These are phyloP conservation scores for Scaeva pyrastri DNA, from an alignment of 2,888 invertebrate species.

Conservation along the genomic window DNA sequence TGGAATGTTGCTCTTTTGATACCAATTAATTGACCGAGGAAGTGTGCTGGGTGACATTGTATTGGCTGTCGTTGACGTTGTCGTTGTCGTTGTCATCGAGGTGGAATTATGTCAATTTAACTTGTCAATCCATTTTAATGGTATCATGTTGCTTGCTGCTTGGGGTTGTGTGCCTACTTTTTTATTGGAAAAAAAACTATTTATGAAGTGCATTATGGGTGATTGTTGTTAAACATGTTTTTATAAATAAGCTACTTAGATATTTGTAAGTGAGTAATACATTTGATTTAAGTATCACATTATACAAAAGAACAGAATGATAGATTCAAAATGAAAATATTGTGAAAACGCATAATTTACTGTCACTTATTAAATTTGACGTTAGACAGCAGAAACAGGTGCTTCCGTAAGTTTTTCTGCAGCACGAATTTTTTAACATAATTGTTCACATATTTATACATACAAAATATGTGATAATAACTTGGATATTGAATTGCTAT, in stretches of 20 bases:
- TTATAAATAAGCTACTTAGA: not conserved
- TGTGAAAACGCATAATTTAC: no score
- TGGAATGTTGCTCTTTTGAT: conserved; percentile 52
- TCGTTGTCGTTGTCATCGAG: conserved; percentile 29
- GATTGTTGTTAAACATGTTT: conserved; percentile 22
- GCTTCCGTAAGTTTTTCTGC: no score
- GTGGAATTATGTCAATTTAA: conserved; percentile 40
- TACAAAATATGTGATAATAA: no score
- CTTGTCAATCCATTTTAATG: conserved; percentile 37
- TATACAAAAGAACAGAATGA: not conserved
- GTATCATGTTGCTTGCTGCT: conserved; percentile 1
- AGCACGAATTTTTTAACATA: no score
- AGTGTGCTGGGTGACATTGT: conserved; percentile 42
- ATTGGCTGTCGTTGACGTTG: conserved; percentile 17
- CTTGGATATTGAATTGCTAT: no score
- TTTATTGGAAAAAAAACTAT: no score
- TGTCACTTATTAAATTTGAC: no score
- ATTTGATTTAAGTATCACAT: not conserved
- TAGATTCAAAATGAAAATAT: no score
- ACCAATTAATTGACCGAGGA: conserved; percentile 53
- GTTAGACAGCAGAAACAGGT: no score
- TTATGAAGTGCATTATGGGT: conserved; percentile 30
- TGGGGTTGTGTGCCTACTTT: no score
- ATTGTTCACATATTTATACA: no score
- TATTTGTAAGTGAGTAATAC: not conserved